These are phyloP conservation scores for Salvelinus alpinus DNA, from an alignment of 2,113 vertebrate genomes.

Conservation along the genomic window DNA sequence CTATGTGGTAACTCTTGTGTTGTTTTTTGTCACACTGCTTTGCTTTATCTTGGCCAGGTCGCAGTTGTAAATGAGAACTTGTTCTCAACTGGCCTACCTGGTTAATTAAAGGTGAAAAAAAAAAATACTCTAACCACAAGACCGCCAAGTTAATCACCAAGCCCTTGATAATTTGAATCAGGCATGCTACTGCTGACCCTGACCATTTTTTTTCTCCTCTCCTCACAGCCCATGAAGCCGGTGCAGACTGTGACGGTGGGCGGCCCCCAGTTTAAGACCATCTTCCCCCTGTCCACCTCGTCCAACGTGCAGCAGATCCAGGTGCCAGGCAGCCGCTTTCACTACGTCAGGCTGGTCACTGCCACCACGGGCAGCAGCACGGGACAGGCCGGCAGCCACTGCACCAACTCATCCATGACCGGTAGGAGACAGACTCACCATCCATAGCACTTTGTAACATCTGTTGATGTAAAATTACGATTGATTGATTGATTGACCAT, in stretches of 20 bases:
- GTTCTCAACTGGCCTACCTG: no score
- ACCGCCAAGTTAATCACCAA: no score
- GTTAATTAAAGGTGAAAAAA: no score
- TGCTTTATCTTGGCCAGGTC: no score
- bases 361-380: constrained; percentile 85
- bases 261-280: constrained; percentile 93
- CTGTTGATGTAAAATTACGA: no score
- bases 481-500: no score
- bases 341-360: constrained; percentile 95
- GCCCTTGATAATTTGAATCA: no score
- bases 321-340: constrained; percentile 96
- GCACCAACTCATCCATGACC: constrained; percentile 87
- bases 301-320: constrained; percentile 97
- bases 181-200: neutral
- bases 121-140: no score
- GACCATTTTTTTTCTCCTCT: neutral
- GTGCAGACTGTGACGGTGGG: constrained; percentile 89
- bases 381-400: constrained; percentile 79
- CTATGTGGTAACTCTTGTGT: no score
- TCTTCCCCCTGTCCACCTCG: constrained; percentile 91
- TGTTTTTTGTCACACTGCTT: no score
- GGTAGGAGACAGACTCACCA: constrained; percentile 66
- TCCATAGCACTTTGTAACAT: no score
- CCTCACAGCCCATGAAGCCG: constrained; percentile 83
- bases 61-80: no score